Evolutionary conservation across 2,888 invertebrate genomes (phyloP).

Genomic region (Parasteatoda lunata): DNA sequence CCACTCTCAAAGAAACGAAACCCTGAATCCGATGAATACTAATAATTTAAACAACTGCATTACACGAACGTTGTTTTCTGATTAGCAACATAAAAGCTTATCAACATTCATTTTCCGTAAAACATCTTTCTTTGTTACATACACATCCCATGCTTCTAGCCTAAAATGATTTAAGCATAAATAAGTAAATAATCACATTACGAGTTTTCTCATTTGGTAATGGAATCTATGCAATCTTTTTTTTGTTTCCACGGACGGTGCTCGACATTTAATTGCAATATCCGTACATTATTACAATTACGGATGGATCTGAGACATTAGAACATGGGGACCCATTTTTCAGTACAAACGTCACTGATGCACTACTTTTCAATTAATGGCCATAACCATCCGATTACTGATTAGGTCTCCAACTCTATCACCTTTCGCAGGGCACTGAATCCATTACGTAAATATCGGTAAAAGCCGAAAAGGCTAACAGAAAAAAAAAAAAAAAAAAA

Average conservation of each 20-base stretch:
- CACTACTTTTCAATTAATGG: constrained; percentile 51
- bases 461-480: constrained; percentile 14
- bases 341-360: not conserved
- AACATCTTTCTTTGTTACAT: not conserved
- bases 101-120: no score
- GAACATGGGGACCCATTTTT: constrained; percentile 23
- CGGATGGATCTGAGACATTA: constrained; percentile 5
- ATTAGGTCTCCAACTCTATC: constrained; percentile 38
- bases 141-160: not conserved
- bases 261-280: constrained; percentile 37
- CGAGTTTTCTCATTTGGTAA: constrained; percentile 47
- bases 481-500: constrained; percentile 11
- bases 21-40: no score
- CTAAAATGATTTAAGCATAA: constrained; percentile 4
- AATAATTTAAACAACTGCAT: no score
- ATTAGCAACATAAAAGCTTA: no score
- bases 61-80: no score
- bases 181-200: constrained; percentile 14
- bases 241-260: not conserved
- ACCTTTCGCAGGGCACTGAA: constrained; percentile 22
- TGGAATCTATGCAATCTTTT: constrained; percentile 32
- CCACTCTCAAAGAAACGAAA: no score
- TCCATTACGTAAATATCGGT: constrained; percentile 64
- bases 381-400: constrained; percentile 39
- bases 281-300: constrained; percentile 38